A percentile compares a stretch with the other conserved stretches of the same genome.
phyloP scores from a whole-genome alignment of 2,797 vertebrate genomes.

The Tolypeutes matacus region DNA sequence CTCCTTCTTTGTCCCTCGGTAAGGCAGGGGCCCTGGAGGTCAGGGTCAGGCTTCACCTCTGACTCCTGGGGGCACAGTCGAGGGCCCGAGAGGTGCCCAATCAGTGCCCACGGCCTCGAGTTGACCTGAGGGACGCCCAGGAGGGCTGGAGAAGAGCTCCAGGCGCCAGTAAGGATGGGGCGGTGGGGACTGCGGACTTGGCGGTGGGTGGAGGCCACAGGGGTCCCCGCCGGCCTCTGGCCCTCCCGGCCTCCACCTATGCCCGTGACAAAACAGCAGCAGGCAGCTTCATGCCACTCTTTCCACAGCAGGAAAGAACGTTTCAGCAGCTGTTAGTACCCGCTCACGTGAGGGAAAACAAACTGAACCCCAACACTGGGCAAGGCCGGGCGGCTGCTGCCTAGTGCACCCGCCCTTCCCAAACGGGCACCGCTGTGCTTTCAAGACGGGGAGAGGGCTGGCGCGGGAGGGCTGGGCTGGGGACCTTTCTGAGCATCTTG shows the following conservation, averaged over 20 bases:
- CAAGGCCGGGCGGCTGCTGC: neutral
- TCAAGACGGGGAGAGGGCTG: neutral
- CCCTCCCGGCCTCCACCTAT: neutral
- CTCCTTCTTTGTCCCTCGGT: too few species aligned
- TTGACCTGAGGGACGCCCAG: neutral
- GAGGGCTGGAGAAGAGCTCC: neutral
- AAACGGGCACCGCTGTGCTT: neutral
- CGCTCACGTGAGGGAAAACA: neutral
- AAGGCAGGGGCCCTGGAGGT: neutral
- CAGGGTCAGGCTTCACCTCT: neutral
- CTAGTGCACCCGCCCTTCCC: accelerated
- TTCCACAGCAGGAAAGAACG: neutral
- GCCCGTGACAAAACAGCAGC: accelerated
- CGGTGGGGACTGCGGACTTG: neutral
- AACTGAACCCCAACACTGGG: accelerated
- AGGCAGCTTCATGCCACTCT: accelerated
- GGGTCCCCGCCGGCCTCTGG: too few species aligned
- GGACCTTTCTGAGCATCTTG: accelerated
- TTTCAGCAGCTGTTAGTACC: accelerated
- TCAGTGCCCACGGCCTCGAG: neutral
- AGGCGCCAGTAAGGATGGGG: neutral
- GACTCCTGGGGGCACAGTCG: too few species aligned
- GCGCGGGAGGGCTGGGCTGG: too few species aligned
- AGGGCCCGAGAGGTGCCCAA: too few species aligned
- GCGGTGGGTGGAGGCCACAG: too few species aligned